Evolutionary conservation across 2,113 vertebrate species (phyloP).

Genomic region (Eupsittula cactorum): DNA sequence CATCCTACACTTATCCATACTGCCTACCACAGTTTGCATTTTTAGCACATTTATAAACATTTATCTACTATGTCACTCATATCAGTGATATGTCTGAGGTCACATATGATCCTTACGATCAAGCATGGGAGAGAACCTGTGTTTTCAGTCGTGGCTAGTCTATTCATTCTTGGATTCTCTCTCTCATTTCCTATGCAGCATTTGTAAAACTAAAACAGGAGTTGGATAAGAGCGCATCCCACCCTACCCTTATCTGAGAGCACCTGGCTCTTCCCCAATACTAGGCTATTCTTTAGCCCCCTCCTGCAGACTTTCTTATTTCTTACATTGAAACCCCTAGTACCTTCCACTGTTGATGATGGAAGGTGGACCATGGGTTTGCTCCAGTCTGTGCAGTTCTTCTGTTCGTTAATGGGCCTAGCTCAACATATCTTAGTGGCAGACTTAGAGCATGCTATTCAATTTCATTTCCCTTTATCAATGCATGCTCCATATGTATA

Average conservation of each 20-base stretch:
- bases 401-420: neutral
- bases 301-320: neutral
- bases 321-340: neutral
- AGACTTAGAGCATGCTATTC: neutral
- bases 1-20: neutral
- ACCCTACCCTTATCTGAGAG: neutral
- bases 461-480: neutral
- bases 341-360: neutral
- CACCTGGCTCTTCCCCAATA: neutral
- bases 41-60: neutral
- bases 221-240: neutral
- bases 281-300: neutral
- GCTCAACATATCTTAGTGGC: neutral
- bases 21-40: neutral
- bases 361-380: neutral
- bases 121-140: neutral
- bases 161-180: neutral
- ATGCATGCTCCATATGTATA: neutral
- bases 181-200: neutral
- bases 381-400: neutral
- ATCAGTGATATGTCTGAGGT: neutral
- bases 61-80: neutral
- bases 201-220: neutral
- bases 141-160: neutral
- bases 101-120: neutral